These are phyloP conservation scores for Muscicapa striata DNA, from an alignment of 2,797 vertebrate species.

Conservation along the genomic window DNA sequence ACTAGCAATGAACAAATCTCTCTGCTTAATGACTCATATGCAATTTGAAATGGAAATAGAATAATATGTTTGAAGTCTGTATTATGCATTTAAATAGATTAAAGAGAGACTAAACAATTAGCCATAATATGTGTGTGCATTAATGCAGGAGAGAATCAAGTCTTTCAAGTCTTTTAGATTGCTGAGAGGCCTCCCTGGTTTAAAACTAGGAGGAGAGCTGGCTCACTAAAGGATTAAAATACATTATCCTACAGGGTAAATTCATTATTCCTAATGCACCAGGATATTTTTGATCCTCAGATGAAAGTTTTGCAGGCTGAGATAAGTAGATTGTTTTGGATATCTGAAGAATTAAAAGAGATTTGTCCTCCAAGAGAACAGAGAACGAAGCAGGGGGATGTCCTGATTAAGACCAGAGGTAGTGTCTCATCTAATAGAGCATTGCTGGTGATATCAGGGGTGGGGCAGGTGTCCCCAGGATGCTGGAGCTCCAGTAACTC, in stretches of 20 bases:
- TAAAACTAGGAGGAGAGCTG: constrained; percentile 26
- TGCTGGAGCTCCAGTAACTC: neutral
- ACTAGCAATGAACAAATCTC: neutral
- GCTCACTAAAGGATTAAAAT: constrained; percentile 15
- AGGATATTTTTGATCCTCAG: constrained; percentile 42
- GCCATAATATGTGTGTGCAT: constrained; percentile 18
- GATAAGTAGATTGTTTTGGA: constrained; percentile 5
- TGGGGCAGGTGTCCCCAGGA: neutral
- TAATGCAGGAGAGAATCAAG: constrained; percentile 44
- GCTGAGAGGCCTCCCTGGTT: constrained; percentile 9
- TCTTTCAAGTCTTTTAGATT: constrained; percentile 36
- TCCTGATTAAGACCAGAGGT: neutral
- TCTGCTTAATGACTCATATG: constrained; percentile 14
- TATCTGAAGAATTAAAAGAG: neutral
- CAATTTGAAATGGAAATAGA: constrained; percentile 58
- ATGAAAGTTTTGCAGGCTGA: constrained; percentile 28
- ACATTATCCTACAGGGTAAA: constrained; percentile 36
- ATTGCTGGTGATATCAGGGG: neutral
- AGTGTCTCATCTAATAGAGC: neutral
- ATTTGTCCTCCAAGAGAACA: neutral
- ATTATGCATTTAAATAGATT: constrained; percentile 53
- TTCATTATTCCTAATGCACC: constrained; percentile 9
- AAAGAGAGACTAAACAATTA: constrained; percentile 59
- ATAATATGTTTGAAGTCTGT: constrained; percentile 33
- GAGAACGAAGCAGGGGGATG: neutral